Base-by-base conservation (phyloP, 2,888 invertebrate genomes). In the Dasypogon diadema region DNA sequence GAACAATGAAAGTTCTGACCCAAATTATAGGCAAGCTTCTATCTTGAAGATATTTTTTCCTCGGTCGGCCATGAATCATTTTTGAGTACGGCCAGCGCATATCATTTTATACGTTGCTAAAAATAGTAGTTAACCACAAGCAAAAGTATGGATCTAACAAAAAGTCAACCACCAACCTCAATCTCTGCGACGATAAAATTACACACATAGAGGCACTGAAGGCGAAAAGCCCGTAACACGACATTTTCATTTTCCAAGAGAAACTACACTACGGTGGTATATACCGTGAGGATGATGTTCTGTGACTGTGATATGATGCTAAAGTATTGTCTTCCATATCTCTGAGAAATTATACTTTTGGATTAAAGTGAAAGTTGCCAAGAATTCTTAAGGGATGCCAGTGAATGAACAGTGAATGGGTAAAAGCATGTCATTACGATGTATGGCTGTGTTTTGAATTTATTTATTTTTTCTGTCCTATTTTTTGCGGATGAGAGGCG, bases 101-200 rank as follows among this genome's bases (percentile, higher is more conserved):
- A 60, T 42, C 21, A n/a, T 37, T 60, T 37, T 60, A 60, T 60
- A 60, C 16, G 18, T 16, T 21, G 60, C 60, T 60, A 60, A 60
- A 60, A 60, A 60, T 60, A 60, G 60, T n/a, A 24, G 12, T 42
- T 42, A 37, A 60, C 60, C 60, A 37, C 60, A 60, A 26, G 60
- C 60, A 60, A 60, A 34, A 60, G 60, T 34, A 37, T 60, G 18
- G 37, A 60, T 60, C 34, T 37, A 42, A 60, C 60, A 34, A 60
- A 60, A 60, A 21, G 60, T 37, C 34, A 60, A 60, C 60, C 37
- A 37, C n/a, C 60, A 60, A 37, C 37, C 60, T 37, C 60, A 60
- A 60, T 58, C 58, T 58, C 30, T 26, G 24, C 58, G 26, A 24
- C 30, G 58, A 58, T 58, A 58, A 58, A 58, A 58, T 58, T 58